Evolutionary conservation across 2,888 invertebrate genomes (phyloP), one percentile per base, ranked within the genome.

Genomic region (Agonopterix heracliana): DNA sequence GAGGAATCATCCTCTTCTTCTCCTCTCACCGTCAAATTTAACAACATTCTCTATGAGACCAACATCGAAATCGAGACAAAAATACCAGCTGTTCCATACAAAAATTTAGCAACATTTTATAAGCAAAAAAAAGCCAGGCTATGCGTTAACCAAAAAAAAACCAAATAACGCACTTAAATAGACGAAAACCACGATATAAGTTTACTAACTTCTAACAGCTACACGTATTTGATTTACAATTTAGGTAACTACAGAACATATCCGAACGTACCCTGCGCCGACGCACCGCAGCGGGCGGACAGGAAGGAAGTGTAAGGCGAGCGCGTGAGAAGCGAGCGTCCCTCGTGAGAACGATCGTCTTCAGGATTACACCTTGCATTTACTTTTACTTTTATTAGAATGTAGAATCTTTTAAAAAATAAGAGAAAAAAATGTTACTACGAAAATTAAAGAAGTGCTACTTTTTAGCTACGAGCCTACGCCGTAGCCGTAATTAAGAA

Each of bases 271-370:
- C 50, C 50, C 48, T 62, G 69, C 71, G 72, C 66, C 64, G 66
- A 68, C 71, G 63, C 68, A 57, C 51, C 50, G 50, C 53, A 52
- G 42, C 48, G 59, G 60, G 53, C 63, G 55, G 66, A 74, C 81
- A 81, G 88, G 87, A 88, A 87, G 88, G 87, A 88, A 88, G 78
- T 74, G 88, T 81, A 87, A 88, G 81, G 66, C 76, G 80, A 86
- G 65, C 74, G 74, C 87, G 87, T 88, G 88, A 76, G 87, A 88
- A 83, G 77, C 66, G 71, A 69, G 71, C 77, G 54, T 56, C 63
- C 68, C 64, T 59, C 87, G 88, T 88, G 87, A 69, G 87, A 87
- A 81, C 72, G 42, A 53, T 54, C 52, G 54, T 51, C 52, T 58
- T 26, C 42, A 14, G 12, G 12, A 40, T 41, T 12, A 69, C 72